A percentile compares a stretch with the other conserved stretches of the same genome.
phyloP scores from a whole-genome alignment of 2,888 invertebrate genomes.

The Hyposoter didymator region DNA sequence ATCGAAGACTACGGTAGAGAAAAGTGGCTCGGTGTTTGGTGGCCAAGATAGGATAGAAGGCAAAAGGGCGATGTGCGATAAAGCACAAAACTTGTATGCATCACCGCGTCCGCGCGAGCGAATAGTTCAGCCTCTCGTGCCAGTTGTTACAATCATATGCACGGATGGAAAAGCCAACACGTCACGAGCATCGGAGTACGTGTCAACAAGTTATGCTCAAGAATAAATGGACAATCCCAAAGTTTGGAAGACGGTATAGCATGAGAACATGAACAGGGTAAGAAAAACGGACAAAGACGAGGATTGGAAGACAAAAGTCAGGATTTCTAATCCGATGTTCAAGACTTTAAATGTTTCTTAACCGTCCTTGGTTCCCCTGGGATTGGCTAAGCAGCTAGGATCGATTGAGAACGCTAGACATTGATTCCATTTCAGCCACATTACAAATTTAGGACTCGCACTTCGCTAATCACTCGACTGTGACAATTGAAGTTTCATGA shows the following conservation, averaged over 20 bases:
- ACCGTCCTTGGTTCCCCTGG: not conserved
- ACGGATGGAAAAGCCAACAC: conserved; percentile 42
- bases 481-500: not conserved
- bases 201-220: conserved; percentile 67
- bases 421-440: not conserved
- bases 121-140: conserved; percentile 37
- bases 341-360: not conserved
- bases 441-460: not conserved
- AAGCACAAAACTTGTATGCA: conserved; percentile 71
- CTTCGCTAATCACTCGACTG: not conserved
- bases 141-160: conserved; percentile 43
- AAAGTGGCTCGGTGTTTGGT: conserved; percentile 38
- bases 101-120: conserved; percentile 50
- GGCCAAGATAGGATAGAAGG: conserved; percentile 9
- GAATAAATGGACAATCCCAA: conserved; percentile 52
- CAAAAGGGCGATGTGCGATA: conserved; percentile 65
- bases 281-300: not conserved
- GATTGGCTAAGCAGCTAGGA: not conserved
- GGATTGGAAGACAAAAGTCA: not conserved
- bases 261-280: not conserved
- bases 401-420: not conserved
- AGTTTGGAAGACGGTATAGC: not conserved
- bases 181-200: conserved; percentile 50
- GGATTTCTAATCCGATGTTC: not conserved
- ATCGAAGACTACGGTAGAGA: conserved; percentile 31